Percentiles rank a stretch among this genome's conserved stretches.
Conservation (phyloP, 2,113 vertebrate genomes). For the Pyrgilauda ruficollis region DNA sequence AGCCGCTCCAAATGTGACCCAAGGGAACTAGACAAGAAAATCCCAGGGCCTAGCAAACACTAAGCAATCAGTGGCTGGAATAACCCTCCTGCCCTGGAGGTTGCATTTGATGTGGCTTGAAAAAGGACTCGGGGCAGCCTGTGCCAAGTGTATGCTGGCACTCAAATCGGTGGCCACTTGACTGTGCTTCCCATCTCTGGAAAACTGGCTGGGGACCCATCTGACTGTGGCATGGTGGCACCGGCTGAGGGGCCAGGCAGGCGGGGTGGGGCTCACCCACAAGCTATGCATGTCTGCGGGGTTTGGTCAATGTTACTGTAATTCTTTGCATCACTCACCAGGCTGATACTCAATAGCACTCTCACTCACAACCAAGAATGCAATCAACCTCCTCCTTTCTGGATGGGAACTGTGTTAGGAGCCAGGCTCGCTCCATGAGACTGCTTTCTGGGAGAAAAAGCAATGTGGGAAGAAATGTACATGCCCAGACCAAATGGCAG, state of each 20-base stretch:
- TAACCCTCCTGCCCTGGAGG: background rate
- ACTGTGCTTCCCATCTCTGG: background rate
- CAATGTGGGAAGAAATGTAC: slow-evolving; percentile 6
- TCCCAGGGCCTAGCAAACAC: background rate
- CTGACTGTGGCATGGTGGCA: background rate
- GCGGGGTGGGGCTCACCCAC: background rate
- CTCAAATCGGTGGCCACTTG: background rate
- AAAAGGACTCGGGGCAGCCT: background rate
- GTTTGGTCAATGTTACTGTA: background rate
- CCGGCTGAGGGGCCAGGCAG: background rate
- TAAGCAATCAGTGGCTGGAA: background rate
- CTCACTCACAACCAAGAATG: background rate
- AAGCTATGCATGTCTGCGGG: background rate
- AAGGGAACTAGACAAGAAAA: background rate
- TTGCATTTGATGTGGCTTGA: background rate
- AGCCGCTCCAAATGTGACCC: background rate
- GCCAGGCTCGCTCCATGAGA: background rate
- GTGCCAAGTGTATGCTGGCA: background rate
- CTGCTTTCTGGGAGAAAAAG: slow-evolving; percentile 9
- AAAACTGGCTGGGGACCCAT: background rate
- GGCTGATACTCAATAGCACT: background rate
- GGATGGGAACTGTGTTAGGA: background rate
- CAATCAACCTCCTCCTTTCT: background rate
- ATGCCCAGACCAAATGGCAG: slow-evolving; percentile 36
- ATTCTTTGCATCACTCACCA: background rate